Evolutionary conservation across 2,888 invertebrate species (phyloP).

Genomic region (Epicampocera succincta): DNA sequence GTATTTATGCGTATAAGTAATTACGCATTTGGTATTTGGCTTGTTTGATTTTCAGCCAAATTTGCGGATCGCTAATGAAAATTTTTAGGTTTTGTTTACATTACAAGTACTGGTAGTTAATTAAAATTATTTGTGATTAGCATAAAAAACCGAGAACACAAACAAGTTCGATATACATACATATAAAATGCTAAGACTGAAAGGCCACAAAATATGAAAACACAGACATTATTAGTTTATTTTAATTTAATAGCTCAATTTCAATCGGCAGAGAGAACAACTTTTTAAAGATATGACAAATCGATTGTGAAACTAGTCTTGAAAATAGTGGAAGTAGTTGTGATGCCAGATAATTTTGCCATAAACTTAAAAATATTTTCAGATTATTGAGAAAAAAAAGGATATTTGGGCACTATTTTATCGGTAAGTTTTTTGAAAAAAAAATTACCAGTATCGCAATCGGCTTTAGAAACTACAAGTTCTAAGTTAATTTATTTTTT

Average conservation of each 20-base stretch:
- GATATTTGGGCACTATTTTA: background rate
- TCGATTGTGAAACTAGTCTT: too few relatives aligned
- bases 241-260: background rate
- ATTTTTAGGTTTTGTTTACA: constrained; percentile 66
- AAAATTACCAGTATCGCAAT: too few relatives aligned
- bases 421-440: background rate
- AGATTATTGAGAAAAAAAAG: background rate
- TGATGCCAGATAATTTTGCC: too few relatives aligned
- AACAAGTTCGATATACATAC: background rate
- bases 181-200: background rate
- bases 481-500: too few relatives aligned
- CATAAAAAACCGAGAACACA: constrained; percentile 36
- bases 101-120: constrained; percentile 67
- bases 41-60: constrained; percentile 67
- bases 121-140: constrained; percentile 69
- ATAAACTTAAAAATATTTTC: background rate
- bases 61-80: constrained; percentile 69
- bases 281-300: too few relatives aligned
- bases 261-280: background rate
- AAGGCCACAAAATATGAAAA: constrained; percentile 28
- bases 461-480: too few relatives aligned
- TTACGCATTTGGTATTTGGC: constrained; percentile 66
- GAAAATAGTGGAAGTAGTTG: too few relatives aligned
- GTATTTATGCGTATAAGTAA: constrained; percentile 45
- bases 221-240: constrained; percentile 9